Evolutionary conservation across 2,888 invertebrate genomes (phyloP).

Genomic region (Trachelus iudaicus): DNA sequence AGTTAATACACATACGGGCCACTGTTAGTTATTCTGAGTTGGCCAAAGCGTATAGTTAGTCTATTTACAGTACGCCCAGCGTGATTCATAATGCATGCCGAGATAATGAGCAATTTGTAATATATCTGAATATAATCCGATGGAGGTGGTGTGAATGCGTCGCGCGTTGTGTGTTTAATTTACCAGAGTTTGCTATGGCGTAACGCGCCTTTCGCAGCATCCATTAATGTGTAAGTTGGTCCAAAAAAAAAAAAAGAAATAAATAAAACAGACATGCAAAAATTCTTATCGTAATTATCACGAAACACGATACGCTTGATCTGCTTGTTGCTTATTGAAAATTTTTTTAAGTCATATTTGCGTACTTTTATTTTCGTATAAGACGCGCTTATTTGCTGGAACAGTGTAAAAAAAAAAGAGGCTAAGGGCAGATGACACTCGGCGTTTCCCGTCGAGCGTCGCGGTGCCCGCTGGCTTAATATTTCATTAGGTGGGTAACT

Average conservation of each 20-base stretch:
- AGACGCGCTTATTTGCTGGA: background rate
- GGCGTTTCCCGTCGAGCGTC: background rate
- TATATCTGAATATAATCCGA: conserved; percentile 38
- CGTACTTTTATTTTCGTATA: background rate
- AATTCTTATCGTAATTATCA: background rate
- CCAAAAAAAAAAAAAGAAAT: background rate
- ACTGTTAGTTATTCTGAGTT: conserved; percentile 58
- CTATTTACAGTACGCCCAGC: conserved; percentile 54
- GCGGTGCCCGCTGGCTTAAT: conserved; percentile 36
- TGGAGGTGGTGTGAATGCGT: background rate
- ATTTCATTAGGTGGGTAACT: conserved; percentile 52
- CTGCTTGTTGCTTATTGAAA: background rate
- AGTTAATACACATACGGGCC: conserved; percentile 47
- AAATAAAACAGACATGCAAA: no score
- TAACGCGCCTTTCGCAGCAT: background rate
- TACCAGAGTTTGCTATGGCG: background rate
- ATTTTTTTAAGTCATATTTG: background rate
- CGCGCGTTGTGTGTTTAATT: background rate
- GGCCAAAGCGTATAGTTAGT: conserved; percentile 40
- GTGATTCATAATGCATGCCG: conserved; percentile 55
- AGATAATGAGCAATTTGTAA: conserved; percentile 63
- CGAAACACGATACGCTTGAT: background rate
- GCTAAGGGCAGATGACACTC: background rate
- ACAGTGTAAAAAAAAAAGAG: background rate
- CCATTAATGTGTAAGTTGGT: background rate